Conservation (phyloP, 2,888 invertebrate species). For the Craniophora ligustri region DNA sequence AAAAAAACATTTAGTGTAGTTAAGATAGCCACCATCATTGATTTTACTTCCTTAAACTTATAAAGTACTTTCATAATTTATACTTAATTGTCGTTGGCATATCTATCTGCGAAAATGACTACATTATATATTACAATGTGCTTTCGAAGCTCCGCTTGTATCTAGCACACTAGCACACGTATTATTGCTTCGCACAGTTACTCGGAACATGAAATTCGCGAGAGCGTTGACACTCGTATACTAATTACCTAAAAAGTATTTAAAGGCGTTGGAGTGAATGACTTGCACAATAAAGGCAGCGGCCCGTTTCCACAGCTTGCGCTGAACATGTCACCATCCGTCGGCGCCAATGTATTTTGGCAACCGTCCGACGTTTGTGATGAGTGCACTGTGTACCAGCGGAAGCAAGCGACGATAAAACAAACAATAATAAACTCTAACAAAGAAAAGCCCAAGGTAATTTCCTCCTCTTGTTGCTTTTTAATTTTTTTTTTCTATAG, state of each 20-base stretch:
- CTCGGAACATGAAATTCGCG: conserved; percentile 17
- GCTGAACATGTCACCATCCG: conserved; percentile 42
- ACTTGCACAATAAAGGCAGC: conserved; percentile 55
- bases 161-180: conserved; percentile 9
- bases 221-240: conserved; percentile 47
- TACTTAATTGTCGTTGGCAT: too few species aligned
- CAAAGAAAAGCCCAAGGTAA: conserved; percentile 27
- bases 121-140: too few species aligned
- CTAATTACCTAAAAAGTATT: conserved; percentile 62
- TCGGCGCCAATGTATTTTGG: conserved; percentile 66
- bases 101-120: too few species aligned
- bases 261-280: conserved; percentile 59
- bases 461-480: conserved; percentile 9
- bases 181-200: conserved; percentile 9
- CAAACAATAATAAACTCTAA: conserved; percentile 38
- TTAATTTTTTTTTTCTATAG: neutral
- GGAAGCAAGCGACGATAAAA: conserved; percentile 43
- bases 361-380: conserved; percentile 64
- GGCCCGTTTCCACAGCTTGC: conserved; percentile 51
- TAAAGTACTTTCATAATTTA: neutral
- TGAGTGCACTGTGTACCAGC: conserved; percentile 59
- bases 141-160: neutral
- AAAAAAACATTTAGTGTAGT: too few species aligned
- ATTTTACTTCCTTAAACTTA: conserved; percentile 7
- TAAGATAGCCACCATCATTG: too few species aligned